phyloP scores from a whole-genome alignment of 2,797 vertebrate genomes.

The Apogon hyalosoma region DNA sequence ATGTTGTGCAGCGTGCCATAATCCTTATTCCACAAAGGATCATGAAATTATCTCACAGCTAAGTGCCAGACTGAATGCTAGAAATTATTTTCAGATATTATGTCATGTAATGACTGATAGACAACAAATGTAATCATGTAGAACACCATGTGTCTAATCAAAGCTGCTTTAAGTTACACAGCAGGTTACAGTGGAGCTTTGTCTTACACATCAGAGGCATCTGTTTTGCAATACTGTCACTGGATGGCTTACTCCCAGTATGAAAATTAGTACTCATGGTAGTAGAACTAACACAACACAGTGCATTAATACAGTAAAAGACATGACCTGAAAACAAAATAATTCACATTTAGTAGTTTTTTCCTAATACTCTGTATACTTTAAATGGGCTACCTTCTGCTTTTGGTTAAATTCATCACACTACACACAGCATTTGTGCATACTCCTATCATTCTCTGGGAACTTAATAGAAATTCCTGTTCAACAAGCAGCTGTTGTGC shows the following conservation, averaged over 20 bases:
- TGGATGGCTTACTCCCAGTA: constrained; percentile 9
- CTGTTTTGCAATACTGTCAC: constrained; percentile 33
- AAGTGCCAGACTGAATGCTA: background rate
- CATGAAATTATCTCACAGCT: constrained; percentile 8
- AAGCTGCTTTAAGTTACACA: background rate
- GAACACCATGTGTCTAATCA: background rate
- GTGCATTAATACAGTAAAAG: background rate
- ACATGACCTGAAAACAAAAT: background rate
- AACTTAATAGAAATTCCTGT: constrained; percentile 37
- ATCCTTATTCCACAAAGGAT: constrained; percentile 24
- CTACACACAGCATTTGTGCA: background rate
- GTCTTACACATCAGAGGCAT: constrained; percentile 11
- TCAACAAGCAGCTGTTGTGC: constrained; percentile 61
- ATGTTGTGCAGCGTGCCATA: constrained; percentile 24
- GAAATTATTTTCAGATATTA: background rate
- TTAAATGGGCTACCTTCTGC: background rate
- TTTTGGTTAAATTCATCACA: constrained; percentile 1
- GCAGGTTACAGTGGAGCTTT: constrained; percentile 1
- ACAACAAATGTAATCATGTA: no score
- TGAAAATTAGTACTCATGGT: constrained; percentile 11
- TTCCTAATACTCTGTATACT: background rate
- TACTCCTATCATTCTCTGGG: constrained; percentile 25
- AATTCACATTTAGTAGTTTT: no score
- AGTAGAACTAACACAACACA: constrained; percentile 13
- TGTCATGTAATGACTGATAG: no score